Conservation (phyloP, 2,888 invertebrate genomes). For the Leptinotarsa tumamoca region DNA sequence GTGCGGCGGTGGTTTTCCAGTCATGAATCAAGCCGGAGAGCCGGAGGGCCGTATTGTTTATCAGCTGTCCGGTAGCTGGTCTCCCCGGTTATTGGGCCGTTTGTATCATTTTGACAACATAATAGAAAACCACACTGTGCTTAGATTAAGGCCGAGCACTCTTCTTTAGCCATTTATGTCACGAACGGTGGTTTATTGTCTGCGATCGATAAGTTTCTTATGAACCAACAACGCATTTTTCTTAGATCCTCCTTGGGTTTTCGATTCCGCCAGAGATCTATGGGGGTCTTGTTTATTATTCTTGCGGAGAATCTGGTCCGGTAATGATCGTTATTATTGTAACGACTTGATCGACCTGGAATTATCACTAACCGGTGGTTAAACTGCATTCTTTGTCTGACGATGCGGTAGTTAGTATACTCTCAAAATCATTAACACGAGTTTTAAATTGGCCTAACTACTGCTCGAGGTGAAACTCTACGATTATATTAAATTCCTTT, state of each 20-base stretch:
- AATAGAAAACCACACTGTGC: constrained; percentile 65
- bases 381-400: background rate
- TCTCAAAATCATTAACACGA: background rate
- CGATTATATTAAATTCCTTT: background rate
- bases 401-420: background rate
- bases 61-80: constrained; percentile 64
- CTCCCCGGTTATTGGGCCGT: constrained; percentile 65
- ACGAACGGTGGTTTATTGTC: constrained; percentile 56
- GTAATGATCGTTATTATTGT: background rate
- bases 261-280: background rate
- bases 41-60: constrained; percentile 62
- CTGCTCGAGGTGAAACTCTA: background rate
- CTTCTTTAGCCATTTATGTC: constrained; percentile 57
- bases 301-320: background rate
- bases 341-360: constrained; percentile 7
- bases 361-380: background rate
- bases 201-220: constrained; percentile 51
- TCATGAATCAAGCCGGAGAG: constrained; percentile 57
- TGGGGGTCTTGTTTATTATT: constrained; percentile 4
- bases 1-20: constrained; percentile 43
- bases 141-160: constrained; percentile 62
- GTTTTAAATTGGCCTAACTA: background rate
- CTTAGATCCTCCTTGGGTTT: background rate
- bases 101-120: constrained; percentile 67
- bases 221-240: constrained; percentile 8